Base-by-base conservation (phyloP, 2,888 invertebrate genomes). In the Pogonocherus hispidulus region DNA sequence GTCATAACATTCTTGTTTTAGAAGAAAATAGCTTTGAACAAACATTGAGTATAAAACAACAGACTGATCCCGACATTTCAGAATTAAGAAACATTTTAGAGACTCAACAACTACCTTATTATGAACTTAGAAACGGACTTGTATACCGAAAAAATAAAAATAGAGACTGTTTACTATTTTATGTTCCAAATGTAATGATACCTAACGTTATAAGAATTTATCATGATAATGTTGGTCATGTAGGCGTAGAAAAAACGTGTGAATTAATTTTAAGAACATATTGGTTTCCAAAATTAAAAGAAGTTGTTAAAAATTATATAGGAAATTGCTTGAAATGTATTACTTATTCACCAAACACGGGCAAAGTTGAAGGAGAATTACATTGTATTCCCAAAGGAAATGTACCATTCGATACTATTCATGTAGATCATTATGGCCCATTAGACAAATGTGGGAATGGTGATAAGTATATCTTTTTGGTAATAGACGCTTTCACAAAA, bases 251-350 rank as follows among this genome's bases (percentile, higher is more conserved):
- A 1, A 82, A 82, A 73, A 74, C 73, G 27, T 62, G 74, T 20
- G 71, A 80, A 18, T 56, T 71, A 16, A 60, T 84, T 49, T 69
- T 18, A 27, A 55, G 65, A 64, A 66, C 64, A n/a, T 83, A 81
- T 73, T 83, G 81, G 79, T 82, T 83, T 71, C 78, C 81, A 4
- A 75, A 77, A 23, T 74, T 81, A 67, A 75, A 66, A 19, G 63
- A 74, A 19, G 74, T 78, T 55, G 68, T 75, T 6, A 77, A 73
- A 66, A 55, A 59, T 32, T 76, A 79, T 60, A 74, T 81, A 46
- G 8, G 14, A 6, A 80, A 78, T 63, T 82, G 79, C 69, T 49
- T 82, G 23, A 78, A 77, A 65, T 82, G 80, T 65, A 73, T 81
- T 5, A 65, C 59, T 14, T 79, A 63, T 55, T 72, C 72, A 9